phyloP scores from a whole-genome alignment of 1,140 invertebrate genomes.

The Pinna nobilis region DNA sequence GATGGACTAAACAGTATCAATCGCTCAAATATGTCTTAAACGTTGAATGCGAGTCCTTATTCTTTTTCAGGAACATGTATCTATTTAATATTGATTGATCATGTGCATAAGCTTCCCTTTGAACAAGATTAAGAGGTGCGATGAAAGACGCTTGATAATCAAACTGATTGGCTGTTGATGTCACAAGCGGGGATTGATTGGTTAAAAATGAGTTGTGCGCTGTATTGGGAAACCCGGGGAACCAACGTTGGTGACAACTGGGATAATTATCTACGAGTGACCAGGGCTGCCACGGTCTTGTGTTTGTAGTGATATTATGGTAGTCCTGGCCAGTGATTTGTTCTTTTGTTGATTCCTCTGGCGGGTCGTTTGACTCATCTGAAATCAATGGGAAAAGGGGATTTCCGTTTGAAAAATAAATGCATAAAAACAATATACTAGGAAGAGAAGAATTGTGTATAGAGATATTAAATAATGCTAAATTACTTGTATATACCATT shows the following conservation, averaged over 20 bases:
- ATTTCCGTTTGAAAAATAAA: neutral
- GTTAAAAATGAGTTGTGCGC: neutral
- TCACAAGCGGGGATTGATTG: neutral
- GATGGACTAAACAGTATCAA: neutral
- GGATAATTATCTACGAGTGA: neutral
- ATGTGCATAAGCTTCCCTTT: conserved; percentile 2
- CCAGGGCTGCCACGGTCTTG: conserved; percentile 14
- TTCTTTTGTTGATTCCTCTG: neutral
- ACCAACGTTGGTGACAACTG: neutral
- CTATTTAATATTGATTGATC: neutral
- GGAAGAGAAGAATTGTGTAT: neutral
- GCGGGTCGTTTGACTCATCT: neutral
- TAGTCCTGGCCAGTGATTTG: neutral
- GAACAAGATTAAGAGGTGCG: conserved; percentile 8
- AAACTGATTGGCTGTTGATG: neutral
- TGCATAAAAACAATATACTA: neutral
- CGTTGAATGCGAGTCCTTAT: neutral
- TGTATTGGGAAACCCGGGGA: neutral
- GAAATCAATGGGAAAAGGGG: neutral
- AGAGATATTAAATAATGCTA: neutral
- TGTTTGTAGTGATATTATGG: neutral
- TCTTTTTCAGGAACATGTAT: neutral
- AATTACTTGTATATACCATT: too few species aligned
- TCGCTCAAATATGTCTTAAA: neutral
- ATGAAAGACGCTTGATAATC: neutral